Conservation (phyloP, 2,113 vertebrate genomes). For the Megaleporinus macrocephalus region DNA sequence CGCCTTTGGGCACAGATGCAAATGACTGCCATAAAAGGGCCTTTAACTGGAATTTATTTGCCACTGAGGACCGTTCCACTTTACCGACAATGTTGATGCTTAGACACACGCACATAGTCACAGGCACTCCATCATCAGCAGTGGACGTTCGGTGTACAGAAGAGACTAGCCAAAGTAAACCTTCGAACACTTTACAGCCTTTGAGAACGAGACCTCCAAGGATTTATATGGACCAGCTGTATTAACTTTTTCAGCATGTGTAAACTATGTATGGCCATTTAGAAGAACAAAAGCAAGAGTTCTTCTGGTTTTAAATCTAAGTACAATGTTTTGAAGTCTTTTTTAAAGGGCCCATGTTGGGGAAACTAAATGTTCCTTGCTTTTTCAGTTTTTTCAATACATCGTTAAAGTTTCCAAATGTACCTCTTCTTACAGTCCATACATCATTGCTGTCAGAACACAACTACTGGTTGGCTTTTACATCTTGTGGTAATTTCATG, state of each 20-base stretch:
- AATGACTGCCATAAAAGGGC: constrained; percentile 52
- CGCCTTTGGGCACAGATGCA: constrained; percentile 19
- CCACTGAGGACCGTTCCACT: constrained; percentile 5
- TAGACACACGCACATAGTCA: background rate
- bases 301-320: background rate
- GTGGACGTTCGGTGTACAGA: background rate
- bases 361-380: too few relatives aligned
- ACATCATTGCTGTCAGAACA: too few relatives aligned
- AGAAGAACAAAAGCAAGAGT: background rate
- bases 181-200: background rate
- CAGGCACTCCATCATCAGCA: constrained; percentile 9
- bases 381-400: too few relatives aligned
- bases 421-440: too few relatives aligned
- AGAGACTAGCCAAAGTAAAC: constrained; percentile 13
- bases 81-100: background rate
- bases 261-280: background rate
- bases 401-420: too few relatives aligned
- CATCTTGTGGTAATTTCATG: too few relatives aligned
- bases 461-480: too few relatives aligned
- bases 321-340: too few relatives aligned
- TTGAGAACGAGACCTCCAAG: constrained; percentile 1
- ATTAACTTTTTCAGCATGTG: background rate
- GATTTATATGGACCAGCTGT: background rate
- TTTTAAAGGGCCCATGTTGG: too few relatives aligned
- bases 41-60: constrained; percentile 16